Evolutionary conservation across 2,888 invertebrate species (phyloP).

Genomic region (Sussaba pulchella): DNA sequence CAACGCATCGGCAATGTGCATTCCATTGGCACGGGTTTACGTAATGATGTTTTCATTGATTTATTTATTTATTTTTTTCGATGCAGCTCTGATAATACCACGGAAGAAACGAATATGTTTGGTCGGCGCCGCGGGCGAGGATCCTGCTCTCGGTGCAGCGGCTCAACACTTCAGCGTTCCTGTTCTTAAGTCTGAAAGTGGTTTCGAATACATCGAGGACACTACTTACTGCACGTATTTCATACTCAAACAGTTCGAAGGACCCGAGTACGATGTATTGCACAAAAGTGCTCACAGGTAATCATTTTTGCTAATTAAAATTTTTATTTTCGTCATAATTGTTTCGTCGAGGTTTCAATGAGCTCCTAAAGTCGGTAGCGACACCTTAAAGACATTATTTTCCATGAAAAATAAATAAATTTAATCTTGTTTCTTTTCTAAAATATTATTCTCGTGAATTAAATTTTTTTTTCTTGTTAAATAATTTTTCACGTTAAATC

Average conservation of each 20-base stretch:
- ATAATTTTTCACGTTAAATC: too few relatives aligned
- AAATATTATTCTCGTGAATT: not conserved
- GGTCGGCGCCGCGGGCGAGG: conserved; percentile 86
- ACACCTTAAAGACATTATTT: not conserved
- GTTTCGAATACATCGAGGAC: conserved; percentile 87
- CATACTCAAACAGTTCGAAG: conserved; percentile 91
- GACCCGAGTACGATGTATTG: conserved; percentile 89
- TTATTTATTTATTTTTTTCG: conserved; percentile 56
- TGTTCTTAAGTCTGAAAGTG: conserved; percentile 87
- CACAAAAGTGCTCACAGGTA: conserved; percentile 88
- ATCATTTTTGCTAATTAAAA: conserved; percentile 7
- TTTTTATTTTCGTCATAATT: not conserved
- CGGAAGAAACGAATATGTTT: conserved; percentile 88
- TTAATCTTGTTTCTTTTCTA: too few relatives aligned
- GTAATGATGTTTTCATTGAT: too few relatives aligned
- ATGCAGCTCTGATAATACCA: conserved; percentile 81
- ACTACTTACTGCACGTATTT: conserved; percentile 88
- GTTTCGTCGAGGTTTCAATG: not conserved
- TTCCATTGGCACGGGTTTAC: conserved; percentile 19
- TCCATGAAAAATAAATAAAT: not conserved
- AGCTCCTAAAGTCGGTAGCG: not conserved
- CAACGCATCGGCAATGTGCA: conserved; percentile 10
- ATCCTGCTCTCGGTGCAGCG: conserved; percentile 86
- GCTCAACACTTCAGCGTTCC: conserved; percentile 88
- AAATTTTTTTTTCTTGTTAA: too few relatives aligned